phyloP scores from a whole-genome alignment of 2,888 invertebrate genomes.

The Polydrusus cervinus region DNA sequence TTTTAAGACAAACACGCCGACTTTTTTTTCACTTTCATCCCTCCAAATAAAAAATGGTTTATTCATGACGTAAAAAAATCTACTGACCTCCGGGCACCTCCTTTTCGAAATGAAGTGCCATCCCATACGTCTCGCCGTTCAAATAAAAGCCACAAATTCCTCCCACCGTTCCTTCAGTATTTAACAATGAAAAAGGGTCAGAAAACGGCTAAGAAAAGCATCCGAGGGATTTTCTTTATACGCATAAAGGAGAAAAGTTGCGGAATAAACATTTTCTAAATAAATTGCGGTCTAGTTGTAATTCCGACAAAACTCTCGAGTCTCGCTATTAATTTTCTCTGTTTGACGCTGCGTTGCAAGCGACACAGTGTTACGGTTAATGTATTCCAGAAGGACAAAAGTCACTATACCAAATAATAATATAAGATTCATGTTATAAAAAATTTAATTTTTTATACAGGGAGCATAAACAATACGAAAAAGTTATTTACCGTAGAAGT shows the following conservation, averaged over 20 bases:
- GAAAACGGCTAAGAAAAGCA: constrained; percentile 34
- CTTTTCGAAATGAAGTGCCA: constrained; percentile 4
- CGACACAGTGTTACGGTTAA: background rate
- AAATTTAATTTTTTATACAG: too few relatives aligned
- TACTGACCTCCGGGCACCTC: constrained; percentile 1
- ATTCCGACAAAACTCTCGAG: constrained; percentile 49
- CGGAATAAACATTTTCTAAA: constrained; percentile 48
- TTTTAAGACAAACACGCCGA: too few relatives aligned
- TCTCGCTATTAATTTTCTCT: constrained; percentile 51
- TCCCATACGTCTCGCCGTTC: constrained; percentile 8
- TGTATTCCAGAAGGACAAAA: background rate
- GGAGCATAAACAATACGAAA: too few relatives aligned
- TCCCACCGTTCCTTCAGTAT: background rate
- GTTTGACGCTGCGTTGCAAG: constrained; percentile 13
- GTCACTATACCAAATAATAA: too few relatives aligned
- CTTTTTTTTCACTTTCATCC: too few relatives aligned
- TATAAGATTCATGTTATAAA: too few relatives aligned
- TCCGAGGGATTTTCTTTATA: constrained; percentile 39
- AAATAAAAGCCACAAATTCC: constrained; percentile 9
- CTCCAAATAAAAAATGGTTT: too few relatives aligned
- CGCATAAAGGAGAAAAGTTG: constrained; percentile 39
- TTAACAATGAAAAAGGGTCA: constrained; percentile 28
- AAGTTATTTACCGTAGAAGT: too few relatives aligned
- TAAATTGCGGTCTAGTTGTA: constrained; percentile 48
- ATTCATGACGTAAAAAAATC: background rate